Evolutionary conservation across 64 coral and sea anemone genomes (phyloP).

Genomic region (Hydrozoanthus tunicans): DNA sequence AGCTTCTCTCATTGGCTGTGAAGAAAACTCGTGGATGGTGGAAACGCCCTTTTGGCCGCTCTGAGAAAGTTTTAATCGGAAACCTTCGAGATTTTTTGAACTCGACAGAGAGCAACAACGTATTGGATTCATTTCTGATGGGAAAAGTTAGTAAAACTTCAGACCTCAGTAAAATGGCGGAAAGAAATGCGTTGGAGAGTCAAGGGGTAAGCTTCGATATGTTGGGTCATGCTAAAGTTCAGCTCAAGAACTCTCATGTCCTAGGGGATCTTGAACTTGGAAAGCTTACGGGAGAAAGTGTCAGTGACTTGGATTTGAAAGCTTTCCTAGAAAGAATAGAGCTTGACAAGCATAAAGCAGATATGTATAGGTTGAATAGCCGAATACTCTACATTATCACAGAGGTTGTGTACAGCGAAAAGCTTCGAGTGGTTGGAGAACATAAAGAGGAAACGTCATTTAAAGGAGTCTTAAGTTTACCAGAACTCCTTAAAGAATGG

Average conservation of each 20-base stretch:
- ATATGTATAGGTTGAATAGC: not conserved
- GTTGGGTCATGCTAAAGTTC: not conserved
- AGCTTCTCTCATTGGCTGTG: not conserved
- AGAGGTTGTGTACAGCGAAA: not conserved
- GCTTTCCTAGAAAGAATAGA: not conserved
- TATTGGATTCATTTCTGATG: not conserved
- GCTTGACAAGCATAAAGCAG: not conserved
- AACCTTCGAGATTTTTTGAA: constrained; percentile 8
- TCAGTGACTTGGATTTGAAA: not conserved
- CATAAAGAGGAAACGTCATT: not conserved
- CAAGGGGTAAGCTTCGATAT: not conserved
- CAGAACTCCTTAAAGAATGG: not conserved
- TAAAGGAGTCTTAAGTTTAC: not conserved
- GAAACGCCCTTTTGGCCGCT: not conserved
- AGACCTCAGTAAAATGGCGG: not conserved
- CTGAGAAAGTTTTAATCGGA: not conserved
- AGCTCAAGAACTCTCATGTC: not conserved
- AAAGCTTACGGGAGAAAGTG: not conserved
- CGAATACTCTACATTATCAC: not conserved
- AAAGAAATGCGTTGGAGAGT: not conserved
- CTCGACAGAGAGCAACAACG: not conserved
- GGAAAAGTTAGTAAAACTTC: not conserved
- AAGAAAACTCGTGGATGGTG: not conserved
- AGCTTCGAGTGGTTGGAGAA: not conserved
- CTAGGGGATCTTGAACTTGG: not conserved